Conservation (phyloP, 2,888 invertebrate genomes). For the Ophraella communa region DNA sequence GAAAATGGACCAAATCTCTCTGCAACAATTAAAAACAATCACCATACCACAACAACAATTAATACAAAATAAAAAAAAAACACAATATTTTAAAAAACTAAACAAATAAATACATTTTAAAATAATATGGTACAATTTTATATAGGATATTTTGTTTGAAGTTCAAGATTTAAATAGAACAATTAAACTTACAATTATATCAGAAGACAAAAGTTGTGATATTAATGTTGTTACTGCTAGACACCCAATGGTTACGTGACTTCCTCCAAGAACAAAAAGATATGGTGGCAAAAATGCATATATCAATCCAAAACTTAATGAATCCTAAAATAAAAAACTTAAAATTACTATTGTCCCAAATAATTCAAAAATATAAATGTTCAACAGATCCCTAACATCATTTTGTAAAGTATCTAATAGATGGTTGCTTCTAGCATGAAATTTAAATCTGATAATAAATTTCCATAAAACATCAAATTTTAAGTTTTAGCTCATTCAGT, state of each 20-base stretch:
- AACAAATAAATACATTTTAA: too few relatives aligned
- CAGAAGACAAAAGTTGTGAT: constrained; percentile 36
- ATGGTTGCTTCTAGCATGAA: too few relatives aligned
- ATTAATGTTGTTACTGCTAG: constrained; percentile 34
- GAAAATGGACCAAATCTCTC: constrained; percentile 32
- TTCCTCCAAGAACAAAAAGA: constrained; percentile 38
- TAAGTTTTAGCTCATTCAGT: too few relatives aligned
- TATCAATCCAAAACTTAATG: constrained; percentile 41
- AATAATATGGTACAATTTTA: too few relatives aligned
- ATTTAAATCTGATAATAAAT: too few relatives aligned
- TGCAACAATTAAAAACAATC: constrained; percentile 27
- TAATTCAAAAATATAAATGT: neutral
- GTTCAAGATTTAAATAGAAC: neutral
- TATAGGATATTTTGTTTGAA: neutral
- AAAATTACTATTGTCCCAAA: too few relatives aligned
- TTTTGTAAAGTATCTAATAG: neutral
- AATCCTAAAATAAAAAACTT: constrained; percentile 40
- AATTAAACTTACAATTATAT: constrained; percentile 36
- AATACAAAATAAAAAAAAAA: too few relatives aligned
- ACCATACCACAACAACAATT: neutral
- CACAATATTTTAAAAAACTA: too few relatives aligned
- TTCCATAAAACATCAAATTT: too few relatives aligned
- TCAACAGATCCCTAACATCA: neutral
- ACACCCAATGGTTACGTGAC: constrained; percentile 37
- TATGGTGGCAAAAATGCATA: constrained; percentile 43